phyloP scores from a whole-genome alignment of 2,113 vertebrate species.

The Colius striatus region DNA sequence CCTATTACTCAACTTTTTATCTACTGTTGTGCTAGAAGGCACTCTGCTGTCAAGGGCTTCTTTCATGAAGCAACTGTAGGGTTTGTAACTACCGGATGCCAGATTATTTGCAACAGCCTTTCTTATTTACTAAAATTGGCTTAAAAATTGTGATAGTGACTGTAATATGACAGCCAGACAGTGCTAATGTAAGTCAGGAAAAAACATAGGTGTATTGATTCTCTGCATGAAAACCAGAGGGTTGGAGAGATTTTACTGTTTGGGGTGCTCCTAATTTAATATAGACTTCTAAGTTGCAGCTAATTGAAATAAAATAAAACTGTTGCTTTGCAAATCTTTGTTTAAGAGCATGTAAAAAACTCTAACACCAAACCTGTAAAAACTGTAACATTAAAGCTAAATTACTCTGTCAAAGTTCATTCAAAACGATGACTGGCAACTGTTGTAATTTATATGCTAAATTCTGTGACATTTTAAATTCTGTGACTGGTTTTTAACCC shows the following conservation, averaged over 20 bases:
- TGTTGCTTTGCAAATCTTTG: not conserved
- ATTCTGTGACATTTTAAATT: not conserved
- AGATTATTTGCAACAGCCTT: not conserved
- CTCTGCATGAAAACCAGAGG: not conserved
- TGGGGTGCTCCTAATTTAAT: not conserved
- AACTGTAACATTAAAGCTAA: not conserved
- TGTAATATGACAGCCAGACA: not conserved
- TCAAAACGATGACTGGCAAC: not conserved
- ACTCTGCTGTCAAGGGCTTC: not conserved
- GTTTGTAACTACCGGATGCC: not conserved
- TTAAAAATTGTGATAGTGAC: not conserved
- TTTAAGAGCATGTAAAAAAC: not conserved
- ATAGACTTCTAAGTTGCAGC: not conserved
- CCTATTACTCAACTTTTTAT: not conserved
- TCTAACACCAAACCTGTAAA: not conserved
- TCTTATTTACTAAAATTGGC: not conserved
- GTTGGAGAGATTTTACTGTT: not conserved
- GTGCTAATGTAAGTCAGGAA: not conserved
- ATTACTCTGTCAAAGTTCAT: not conserved
- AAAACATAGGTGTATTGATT: not conserved
- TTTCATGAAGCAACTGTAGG: not conserved
- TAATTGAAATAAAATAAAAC: not conserved
- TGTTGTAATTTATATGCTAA: not conserved
- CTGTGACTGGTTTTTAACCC: not conserved
- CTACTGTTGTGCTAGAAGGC: not conserved